These are phyloP conservation scores for Pseudotriccus pelzelni DNA, from an alignment of 2,797 vertebrate genomes.

Conservation along the genomic window DNA sequence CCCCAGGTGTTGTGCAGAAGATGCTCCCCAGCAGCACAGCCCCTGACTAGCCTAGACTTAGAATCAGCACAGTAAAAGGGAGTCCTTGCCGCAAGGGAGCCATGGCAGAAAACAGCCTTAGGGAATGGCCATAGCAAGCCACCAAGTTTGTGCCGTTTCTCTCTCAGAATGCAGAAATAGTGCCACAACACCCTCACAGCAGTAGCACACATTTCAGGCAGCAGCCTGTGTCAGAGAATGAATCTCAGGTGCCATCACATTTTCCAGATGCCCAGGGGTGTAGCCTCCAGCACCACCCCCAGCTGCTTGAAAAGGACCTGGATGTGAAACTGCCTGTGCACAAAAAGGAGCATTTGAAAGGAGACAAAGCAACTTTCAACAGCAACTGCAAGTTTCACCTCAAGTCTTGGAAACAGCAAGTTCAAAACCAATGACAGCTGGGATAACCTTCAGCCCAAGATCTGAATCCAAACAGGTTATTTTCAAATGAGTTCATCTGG, in stretches of 20 bases:
- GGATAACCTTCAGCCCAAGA: neutral
- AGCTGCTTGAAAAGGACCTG: neutral
- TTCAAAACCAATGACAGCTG: neutral
- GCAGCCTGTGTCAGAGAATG: neutral
- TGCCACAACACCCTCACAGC: fast-evolving
- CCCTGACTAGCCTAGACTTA: neutral
- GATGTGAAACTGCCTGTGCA: neutral
- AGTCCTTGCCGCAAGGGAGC: neutral
- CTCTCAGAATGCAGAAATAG: neutral
- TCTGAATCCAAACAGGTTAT: neutral
- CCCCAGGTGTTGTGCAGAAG: neutral
- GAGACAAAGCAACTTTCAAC: neutral
- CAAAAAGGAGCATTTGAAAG: neutral
- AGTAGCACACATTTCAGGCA: neutral
- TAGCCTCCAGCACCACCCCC: neutral
- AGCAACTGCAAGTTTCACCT: neutral
- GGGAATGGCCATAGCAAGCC: neutral
- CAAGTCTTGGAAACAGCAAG: neutral
- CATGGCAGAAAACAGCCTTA: fast-evolving
- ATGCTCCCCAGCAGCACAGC: neutral
- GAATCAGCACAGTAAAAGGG: neutral
- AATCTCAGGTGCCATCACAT: neutral
- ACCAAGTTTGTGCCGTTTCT: neutral
- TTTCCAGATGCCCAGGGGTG: neutral
- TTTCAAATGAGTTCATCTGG: neutral